Percentiles rank a stretch among this genome's conserved stretches.
These are phyloP conservation scores for Portunus trituberculatus DNA, from an alignment of 1,140 invertebrate species.

Conservation along the genomic window DNA sequence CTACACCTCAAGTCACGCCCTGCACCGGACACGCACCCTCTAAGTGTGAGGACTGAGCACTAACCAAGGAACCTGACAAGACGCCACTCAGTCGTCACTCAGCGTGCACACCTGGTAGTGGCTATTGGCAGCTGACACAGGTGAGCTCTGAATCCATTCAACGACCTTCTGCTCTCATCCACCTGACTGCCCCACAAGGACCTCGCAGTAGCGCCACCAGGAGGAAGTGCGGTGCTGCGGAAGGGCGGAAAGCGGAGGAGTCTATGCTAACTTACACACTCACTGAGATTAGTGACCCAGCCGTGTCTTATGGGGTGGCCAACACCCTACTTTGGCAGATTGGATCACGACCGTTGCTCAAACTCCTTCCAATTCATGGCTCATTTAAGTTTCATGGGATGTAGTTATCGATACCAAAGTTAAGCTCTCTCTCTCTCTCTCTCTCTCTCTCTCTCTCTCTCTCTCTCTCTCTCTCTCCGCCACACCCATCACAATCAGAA, in stretches of 20 bases:
- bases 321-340: neutral
- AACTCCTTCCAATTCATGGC: neutral
- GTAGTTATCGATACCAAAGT: neutral
- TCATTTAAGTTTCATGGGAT: neutral
- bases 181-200: neutral
- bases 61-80: too few relatives aligned
- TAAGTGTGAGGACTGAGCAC: too few relatives aligned
- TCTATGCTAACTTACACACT: neutral
- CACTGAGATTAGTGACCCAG: neutral
- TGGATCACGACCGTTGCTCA: neutral
- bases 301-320: neutral
- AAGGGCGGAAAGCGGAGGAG: neutral
- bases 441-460: conserved; percentile 17
- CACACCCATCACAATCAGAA: too few relatives aligned
- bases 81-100: too few relatives aligned
- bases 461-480: neutral
- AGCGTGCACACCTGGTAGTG: too few relatives aligned
- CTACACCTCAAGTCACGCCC: too few relatives aligned
- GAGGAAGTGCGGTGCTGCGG: neutral
- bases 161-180: neutral
- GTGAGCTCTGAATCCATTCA: neutral
- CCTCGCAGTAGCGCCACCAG: too few relatives aligned
- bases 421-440: neutral
- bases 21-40: too few relatives aligned
- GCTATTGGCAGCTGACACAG: neutral